Evolutionary conservation across 2,113 vertebrate species (phyloP).

Genomic region (Poeciliopsis occidentalis): DNA sequence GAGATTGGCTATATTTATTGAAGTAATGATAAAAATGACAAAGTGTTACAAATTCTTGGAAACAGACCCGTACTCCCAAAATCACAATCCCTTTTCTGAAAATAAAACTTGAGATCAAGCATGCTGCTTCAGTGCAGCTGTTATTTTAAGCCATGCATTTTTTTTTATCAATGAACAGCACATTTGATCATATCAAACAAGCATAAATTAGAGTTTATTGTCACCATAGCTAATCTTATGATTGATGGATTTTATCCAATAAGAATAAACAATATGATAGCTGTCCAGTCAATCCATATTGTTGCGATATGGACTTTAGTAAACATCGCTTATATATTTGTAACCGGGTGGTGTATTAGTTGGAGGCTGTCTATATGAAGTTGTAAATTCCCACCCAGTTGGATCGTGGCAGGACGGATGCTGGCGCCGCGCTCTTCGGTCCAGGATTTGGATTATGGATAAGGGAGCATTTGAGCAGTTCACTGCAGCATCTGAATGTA

Average conservation of each 20-base stretch:
- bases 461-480: no score
- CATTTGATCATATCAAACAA: background rate
- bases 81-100: background rate
- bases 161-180: background rate
- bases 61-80: background rate
- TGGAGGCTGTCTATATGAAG: no score
- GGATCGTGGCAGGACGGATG: no score
- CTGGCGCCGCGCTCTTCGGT: no score
- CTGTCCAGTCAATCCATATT: background rate
- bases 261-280: background rate
- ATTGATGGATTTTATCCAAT: no score
- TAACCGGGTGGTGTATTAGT: no score
- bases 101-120: background rate
- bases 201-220: no score
- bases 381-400: no score
- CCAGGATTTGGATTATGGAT: no score
- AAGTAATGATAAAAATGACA: background rate
- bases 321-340: background rate
- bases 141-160: background rate
- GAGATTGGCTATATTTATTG: background rate
- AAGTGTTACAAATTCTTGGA: background rate
- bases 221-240: no score
- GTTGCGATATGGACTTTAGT: background rate
- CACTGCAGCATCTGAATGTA: no score
- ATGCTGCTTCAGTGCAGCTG: background rate